phyloP scores from a whole-genome alignment of 92 coral and sea anemone species.

The Ricordea florida region DNA sequence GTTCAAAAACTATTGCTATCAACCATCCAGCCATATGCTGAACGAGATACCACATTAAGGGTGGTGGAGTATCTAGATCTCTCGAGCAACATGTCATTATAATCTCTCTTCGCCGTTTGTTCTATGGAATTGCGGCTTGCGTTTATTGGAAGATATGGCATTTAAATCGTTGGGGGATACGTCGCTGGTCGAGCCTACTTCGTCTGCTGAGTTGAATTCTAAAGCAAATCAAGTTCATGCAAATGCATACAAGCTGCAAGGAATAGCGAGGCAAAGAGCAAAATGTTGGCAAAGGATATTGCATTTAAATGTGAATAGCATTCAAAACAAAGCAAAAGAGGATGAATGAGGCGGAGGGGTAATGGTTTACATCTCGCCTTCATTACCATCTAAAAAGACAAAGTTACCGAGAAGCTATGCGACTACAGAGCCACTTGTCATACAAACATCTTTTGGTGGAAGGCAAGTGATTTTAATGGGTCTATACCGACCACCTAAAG shows the following conservation, averaged over 20 bases:
- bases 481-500: slow-evolving; percentile 26
- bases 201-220: too few species aligned
- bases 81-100: not conserved
- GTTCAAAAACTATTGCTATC: not conserved
- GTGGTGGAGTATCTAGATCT: not conserved
- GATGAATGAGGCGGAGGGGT: slow-evolving; percentile 45
- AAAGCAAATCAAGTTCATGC: not conserved
- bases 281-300: not conserved
- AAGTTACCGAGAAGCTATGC: not conserved
- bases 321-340: slow-evolving; percentile 5
- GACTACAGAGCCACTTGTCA: slow-evolving; percentile 42
- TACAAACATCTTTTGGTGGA: slow-evolving; percentile 29
- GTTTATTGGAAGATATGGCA: too few species aligned
- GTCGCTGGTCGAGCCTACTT: too few species aligned
- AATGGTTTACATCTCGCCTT: slow-evolving; percentile 27
- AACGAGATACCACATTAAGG: too few species aligned
- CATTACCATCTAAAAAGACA: not conserved
- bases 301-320: not conserved
- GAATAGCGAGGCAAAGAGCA: not conserved
- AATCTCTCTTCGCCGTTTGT: too few species aligned
- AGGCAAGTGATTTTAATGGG: slow-evolving; percentile 9
- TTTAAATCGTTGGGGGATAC: too few species aligned
- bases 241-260: not conserved
- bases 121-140: too few species aligned
- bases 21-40: too few species aligned